These are phyloP conservation scores for Tiliacea aurago DNA, from an alignment of 2,888 invertebrate genomes.

Conservation along the genomic window DNA sequence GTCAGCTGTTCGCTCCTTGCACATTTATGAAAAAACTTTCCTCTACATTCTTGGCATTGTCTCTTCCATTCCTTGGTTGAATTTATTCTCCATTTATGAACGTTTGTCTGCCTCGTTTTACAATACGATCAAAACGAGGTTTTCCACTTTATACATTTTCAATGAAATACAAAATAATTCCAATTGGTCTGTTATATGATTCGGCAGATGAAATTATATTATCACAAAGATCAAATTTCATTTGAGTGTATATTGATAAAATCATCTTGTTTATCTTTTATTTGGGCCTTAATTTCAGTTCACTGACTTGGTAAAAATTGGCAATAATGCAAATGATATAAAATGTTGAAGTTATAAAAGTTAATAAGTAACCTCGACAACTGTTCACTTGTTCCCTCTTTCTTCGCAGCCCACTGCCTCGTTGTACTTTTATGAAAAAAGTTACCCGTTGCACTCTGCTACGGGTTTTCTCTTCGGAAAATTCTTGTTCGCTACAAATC, in stretches of 20 bases:
- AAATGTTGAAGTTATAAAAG: slow-evolving; percentile 84
- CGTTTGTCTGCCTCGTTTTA: slow-evolving; percentile 41
- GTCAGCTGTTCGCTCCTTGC: slow-evolving; percentile 87
- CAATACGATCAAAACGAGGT: slow-evolving; percentile 27
- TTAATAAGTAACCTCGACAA: slow-evolving; percentile 86
- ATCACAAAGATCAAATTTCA: slow-evolving; percentile 34
- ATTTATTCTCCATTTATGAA: slow-evolving; percentile 65
- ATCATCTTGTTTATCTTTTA: slow-evolving; percentile 35
- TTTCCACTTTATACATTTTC: slow-evolving; percentile 16
- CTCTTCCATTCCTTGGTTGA: slow-evolving; percentile 72
- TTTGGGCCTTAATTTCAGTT: slow-evolving; percentile 27
- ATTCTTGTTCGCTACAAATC: slow-evolving; percentile 75
- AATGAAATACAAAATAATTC: slow-evolving; percentile 24
- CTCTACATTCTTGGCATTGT: slow-evolving; percentile 85
- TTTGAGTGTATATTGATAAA: slow-evolving; percentile 29
- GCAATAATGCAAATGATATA: slow-evolving; percentile 73
- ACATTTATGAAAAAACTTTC: slow-evolving; percentile 90
- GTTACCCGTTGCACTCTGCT: slow-evolving; percentile 82
- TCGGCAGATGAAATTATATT: slow-evolving; percentile 40
- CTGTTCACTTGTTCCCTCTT: slow-evolving; percentile 83
- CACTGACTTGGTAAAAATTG: slow-evolving; percentile 50
- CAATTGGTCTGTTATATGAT: slow-evolving; percentile 24
- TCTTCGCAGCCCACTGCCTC: slow-evolving; percentile 82
- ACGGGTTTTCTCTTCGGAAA: slow-evolving; percentile 75
- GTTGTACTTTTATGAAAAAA: slow-evolving; percentile 89